Conservation (phyloP, 2,888 invertebrate genomes). For the Pyrrhia umbra region DNA sequence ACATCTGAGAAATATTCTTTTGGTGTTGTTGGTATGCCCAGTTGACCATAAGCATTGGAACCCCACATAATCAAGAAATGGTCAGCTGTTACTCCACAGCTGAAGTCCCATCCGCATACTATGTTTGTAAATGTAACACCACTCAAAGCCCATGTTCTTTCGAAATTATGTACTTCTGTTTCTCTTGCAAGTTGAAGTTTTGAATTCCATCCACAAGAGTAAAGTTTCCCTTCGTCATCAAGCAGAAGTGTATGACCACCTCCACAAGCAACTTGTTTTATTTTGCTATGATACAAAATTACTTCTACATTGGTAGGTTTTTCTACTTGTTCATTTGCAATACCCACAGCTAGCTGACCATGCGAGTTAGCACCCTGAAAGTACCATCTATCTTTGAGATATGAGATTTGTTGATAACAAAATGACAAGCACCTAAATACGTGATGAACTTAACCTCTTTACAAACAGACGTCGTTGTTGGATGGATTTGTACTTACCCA, state of each 20-base stretch:
- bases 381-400: not conserved
- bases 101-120: conserved; percentile 95
- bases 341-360: conserved; percentile 94
- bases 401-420: not conserved
- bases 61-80: conserved; percentile 95
- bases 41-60: conserved; percentile 94
- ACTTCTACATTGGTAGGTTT: conserved; percentile 86
- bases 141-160: conserved; percentile 91
- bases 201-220: conserved; percentile 94
- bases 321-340: conserved; percentile 92
- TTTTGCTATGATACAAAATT: conserved; percentile 84
- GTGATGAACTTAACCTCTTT: too few relatives aligned
- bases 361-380: conserved; percentile 95
- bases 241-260: conserved; percentile 94
- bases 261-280: conserved; percentile 93
- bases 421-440: too few relatives aligned
- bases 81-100: conserved; percentile 93
- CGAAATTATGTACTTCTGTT: conserved; percentile 87
- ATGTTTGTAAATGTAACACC: conserved; percentile 90
- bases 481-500: not conserved
- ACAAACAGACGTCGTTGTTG: too few relatives aligned
- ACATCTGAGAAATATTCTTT: conserved; percentile 83
- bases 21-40: conserved; percentile 89
- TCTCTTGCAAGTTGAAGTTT: conserved; percentile 92
- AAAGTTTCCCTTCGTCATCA: conserved; percentile 92